These are phyloP conservation scores for Mus spretus DNA, from an alignment of 2,797 vertebrate species.

Conservation along the genomic window DNA sequence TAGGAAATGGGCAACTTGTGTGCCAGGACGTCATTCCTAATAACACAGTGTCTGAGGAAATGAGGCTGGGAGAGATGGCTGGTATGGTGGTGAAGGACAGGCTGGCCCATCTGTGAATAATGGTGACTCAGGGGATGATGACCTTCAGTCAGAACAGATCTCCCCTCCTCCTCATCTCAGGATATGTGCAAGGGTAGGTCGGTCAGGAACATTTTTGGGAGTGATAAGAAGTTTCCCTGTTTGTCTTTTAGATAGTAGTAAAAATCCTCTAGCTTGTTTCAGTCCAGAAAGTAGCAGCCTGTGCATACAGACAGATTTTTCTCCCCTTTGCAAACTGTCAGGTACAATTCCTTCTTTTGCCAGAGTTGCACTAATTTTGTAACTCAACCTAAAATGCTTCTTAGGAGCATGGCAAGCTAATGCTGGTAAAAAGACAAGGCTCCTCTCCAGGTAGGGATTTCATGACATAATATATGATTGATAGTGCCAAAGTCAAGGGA, in stretches of 20 bases:
- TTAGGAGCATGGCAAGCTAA: background rate
- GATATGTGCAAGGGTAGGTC: background rate
- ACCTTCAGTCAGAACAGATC: constrained; percentile 23
- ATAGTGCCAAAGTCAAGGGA: background rate
- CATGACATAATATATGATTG: background rate
- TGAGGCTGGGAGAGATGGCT: constrained; percentile 50
- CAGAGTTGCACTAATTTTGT: background rate
- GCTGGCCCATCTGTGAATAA: constrained; percentile 69
- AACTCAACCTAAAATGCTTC: constrained; percentile 28
- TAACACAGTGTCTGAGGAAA: constrained; percentile 71
- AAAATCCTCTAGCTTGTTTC: background rate
- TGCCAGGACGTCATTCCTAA: constrained; percentile 76
- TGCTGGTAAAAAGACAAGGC: background rate
- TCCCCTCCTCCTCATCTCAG: background rate
- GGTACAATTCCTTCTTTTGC: background rate
- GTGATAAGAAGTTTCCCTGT: background rate
- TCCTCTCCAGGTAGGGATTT: background rate
- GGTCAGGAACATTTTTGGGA: constrained; percentile 8
- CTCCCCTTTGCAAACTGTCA: background rate
- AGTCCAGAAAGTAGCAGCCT: background rate
- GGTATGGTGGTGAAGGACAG: constrained; percentile 38
- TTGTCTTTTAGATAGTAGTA: background rate
- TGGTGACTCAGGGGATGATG: constrained; percentile 59
- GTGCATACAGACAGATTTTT: background rate
- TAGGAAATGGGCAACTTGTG: constrained; percentile 68